These are phyloP conservation scores for Crocuta crocuta DNA, from an alignment of 2,113 vertebrate genomes.

Conservation along the genomic window DNA sequence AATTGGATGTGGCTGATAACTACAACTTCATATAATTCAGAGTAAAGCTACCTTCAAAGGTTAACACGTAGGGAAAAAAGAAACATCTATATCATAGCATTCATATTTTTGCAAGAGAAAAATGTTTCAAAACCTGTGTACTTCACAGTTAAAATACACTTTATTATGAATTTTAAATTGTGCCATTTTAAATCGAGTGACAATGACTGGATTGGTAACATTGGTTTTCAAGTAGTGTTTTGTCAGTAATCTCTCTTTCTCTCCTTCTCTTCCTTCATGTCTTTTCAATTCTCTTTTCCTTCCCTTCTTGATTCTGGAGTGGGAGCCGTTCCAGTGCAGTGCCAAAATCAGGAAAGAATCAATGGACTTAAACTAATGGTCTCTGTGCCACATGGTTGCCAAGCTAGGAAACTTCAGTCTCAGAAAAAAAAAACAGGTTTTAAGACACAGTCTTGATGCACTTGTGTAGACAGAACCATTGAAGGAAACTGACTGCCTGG, in stretches of 20 bases:
- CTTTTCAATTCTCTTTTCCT: slow-evolving; percentile 27
- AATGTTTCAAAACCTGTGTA: slow-evolving; percentile 24
- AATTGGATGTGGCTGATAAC: slow-evolving; percentile 89
- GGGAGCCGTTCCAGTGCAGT: slow-evolving; percentile 71
- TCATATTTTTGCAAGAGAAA: slow-evolving; percentile 69
- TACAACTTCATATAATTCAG: slow-evolving; percentile 86
- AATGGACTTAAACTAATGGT: slow-evolving; percentile 69
- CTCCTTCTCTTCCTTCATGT: background rate
- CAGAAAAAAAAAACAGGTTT: slow-evolving; percentile 30
- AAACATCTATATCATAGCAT: slow-evolving; percentile 71
- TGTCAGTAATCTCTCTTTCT: slow-evolving; percentile 23
- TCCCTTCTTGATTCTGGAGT: slow-evolving; percentile 62
- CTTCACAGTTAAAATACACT: slow-evolving; percentile 74
- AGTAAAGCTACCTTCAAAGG: slow-evolving; percentile 82
- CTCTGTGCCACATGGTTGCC: background rate
- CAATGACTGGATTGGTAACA: slow-evolving; percentile 70
- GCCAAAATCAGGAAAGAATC: slow-evolving; percentile 54
- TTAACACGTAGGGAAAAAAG: slow-evolving; percentile 67
- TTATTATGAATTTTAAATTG: slow-evolving; percentile 82
- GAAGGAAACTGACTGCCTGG: background rate
- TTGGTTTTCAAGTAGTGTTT: slow-evolving; percentile 69
- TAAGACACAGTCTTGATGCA: slow-evolving; percentile 31
- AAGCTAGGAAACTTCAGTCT: slow-evolving; percentile 55
- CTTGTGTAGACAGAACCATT: background rate
- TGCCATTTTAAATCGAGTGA: slow-evolving; percentile 70